A percentile compares a stretch with the other conserved stretches of the same genome.
These are phyloP conservation scores for Nasonia giraulti DNA, from an alignment of 1,140 invertebrate species.

Conservation along the genomic window DNA sequence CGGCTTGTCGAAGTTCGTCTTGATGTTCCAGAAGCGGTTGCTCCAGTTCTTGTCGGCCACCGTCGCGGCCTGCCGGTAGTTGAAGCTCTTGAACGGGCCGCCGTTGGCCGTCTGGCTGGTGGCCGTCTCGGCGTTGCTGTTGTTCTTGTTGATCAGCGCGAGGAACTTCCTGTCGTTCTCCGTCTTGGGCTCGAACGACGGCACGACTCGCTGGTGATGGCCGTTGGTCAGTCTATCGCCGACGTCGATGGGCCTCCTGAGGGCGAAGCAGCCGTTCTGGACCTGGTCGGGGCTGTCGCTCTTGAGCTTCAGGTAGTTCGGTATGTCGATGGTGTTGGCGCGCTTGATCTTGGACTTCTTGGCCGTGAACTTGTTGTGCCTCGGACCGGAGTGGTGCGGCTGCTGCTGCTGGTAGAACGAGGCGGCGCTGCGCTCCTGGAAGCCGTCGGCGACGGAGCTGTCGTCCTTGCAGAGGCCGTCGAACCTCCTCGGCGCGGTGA, in stretches of 20 bases:
- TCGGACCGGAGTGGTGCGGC: slow-evolving; percentile 54
- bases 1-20: slow-evolving; percentile 84
- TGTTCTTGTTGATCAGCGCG: slow-evolving; percentile 87
- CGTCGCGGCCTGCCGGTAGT: slow-evolving; percentile 57
- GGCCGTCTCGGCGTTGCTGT: slow-evolving; percentile 63
- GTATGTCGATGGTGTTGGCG: slow-evolving; percentile 91
- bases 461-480: slow-evolving; percentile 57
- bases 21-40: slow-evolving; percentile 88
- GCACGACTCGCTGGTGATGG: slow-evolving; percentile 71
- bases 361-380: slow-evolving; percentile 76
- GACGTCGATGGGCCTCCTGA: slow-evolving; percentile 77
- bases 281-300: slow-evolving; percentile 64
- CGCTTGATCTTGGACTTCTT: slow-evolving; percentile 88
- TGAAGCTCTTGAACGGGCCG: slow-evolving; percentile 64
- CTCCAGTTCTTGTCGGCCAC: slow-evolving; percentile 80
- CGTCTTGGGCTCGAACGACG: slow-evolving; percentile 85
- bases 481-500: not conserved
- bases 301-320: slow-evolving; percentile 77
- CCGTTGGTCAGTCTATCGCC: slow-evolving; percentile 68
- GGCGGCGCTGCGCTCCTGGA: slow-evolving; percentile 33
- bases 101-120: slow-evolving; percentile 54
- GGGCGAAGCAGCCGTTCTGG: slow-evolving; percentile 69
- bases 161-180: slow-evolving; percentile 90
- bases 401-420: slow-evolving; percentile 49
- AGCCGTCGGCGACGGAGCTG: slow-evolving; percentile 22